These are phyloP conservation scores for Himalopsyche phryganea DNA, from an alignment of 1,140 invertebrate species.

Conservation along the genomic window DNA sequence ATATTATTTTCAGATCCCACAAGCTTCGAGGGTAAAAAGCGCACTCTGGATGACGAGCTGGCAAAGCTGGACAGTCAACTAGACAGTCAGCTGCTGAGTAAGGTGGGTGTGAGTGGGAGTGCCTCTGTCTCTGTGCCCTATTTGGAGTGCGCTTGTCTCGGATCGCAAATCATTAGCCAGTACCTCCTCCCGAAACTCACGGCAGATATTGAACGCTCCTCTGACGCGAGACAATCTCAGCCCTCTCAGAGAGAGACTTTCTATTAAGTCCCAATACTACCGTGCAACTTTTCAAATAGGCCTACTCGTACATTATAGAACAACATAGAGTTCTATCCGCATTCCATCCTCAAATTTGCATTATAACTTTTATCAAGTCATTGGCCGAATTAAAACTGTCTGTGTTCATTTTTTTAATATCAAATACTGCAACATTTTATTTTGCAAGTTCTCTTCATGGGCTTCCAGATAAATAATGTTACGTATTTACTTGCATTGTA, in stretches of 20 bases:
- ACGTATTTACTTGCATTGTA: too few species aligned
- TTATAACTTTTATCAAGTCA: too few species aligned
- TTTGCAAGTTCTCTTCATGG: too few species aligned
- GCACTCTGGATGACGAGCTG: constrained; percentile 75
- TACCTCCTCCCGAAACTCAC: constrained; percentile 19
- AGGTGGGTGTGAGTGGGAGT: constrained; percentile 58
- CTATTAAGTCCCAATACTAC: constrained; percentile 24
- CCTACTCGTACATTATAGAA: too few species aligned
- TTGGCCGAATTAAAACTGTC: too few species aligned
- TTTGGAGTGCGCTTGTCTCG: constrained; percentile 5
- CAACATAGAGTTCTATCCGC: too few species aligned
- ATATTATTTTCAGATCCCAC: constrained; percentile 27
- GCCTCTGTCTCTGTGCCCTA: constrained; percentile 28
- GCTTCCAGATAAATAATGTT: too few species aligned
- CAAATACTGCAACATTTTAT: too few species aligned
- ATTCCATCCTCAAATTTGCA: too few species aligned
- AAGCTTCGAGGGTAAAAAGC: constrained; percentile 68
- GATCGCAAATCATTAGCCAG: constrained; percentile 2
- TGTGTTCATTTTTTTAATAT: too few species aligned
- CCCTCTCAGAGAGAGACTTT: constrained; percentile 27
- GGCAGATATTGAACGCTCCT: constrained; percentile 21
- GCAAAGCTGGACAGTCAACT: constrained; percentile 74
- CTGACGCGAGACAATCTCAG: constrained; percentile 14
- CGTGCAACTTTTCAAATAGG: too few species aligned
- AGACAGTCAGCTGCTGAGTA: constrained; percentile 61